A percentile compares a stretch with the other conserved stretches of the same genome.
phyloP scores from a whole-genome alignment of 2,888 invertebrate genomes.

The Mythimna pallens region DNA sequence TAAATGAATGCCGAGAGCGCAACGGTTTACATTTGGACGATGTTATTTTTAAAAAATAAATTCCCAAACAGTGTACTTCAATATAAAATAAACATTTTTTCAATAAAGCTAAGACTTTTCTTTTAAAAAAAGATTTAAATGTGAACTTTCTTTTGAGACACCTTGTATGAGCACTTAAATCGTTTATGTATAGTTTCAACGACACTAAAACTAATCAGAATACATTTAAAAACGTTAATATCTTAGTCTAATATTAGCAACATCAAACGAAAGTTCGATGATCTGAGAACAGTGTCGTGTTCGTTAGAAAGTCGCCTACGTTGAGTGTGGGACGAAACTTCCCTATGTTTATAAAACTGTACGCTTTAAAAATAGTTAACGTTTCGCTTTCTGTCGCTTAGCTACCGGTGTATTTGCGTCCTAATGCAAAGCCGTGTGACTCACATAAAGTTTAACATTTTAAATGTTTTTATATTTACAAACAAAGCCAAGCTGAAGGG shows the following conservation, averaged over 20 bases:
- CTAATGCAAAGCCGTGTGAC: constrained; percentile 66
- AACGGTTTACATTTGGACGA: too few species aligned
- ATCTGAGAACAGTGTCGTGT: constrained; percentile 54
- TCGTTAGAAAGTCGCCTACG: constrained; percentile 56
- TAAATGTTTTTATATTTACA: constrained; percentile 83
- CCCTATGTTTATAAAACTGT: constrained; percentile 58
- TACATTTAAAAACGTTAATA: constrained; percentile 42
- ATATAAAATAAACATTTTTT: too few species aligned
- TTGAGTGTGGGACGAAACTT: constrained; percentile 47
- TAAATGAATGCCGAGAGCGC: too few species aligned
- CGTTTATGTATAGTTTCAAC: constrained; percentile 9
- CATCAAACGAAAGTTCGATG: constrained; percentile 60
- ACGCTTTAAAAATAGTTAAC: constrained; percentile 56
- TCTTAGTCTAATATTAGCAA: constrained; percentile 47
- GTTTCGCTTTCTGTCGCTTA: constrained; percentile 59
- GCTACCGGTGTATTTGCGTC: constrained; percentile 59
- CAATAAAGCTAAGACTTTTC: too few species aligned
- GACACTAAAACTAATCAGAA: constrained; percentile 15
- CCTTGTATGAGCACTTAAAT: not conserved
- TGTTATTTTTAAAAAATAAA: too few species aligned
- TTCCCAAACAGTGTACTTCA: too few species aligned
- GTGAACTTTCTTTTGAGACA: too few species aligned
- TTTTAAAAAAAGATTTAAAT: too few species aligned
- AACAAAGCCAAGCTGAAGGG: constrained; percentile 81
- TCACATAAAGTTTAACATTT: constrained; percentile 82